Base-by-base conservation (phyloP, 2,797 vertebrate genomes). In the Macrochelys suwanniensis region DNA sequence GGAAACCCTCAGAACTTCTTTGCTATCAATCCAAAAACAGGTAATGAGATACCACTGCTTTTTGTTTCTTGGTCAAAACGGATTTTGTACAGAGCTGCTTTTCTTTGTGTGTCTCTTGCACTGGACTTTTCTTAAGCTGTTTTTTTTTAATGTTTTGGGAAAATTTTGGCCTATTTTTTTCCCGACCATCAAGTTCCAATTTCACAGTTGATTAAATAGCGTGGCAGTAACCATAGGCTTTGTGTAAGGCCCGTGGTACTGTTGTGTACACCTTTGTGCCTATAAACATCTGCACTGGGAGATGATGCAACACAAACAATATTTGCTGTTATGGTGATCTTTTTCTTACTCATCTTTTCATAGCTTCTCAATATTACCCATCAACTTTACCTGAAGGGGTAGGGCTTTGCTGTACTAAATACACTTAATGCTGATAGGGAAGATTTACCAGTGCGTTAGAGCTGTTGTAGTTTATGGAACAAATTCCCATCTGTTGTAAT, bases 1-100 rank as follows among this genome's bases (percentile, higher is more conserved):
- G 99, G 99, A 87, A 99, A 99, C 96, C 99, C 99, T 4, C 99
- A 99, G 98, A 99, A 99, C 96, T 99, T 99, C 97, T 99, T 99
- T 80, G 98, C 97, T 88, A 99, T 99, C 97, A 99, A 99, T 96
- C 76, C 98, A 56, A 99, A 98, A 95, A 99, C 99, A 96, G 99
- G 99, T 99, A 99, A 98, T 37, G 8, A 79, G 51, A 68, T 89
- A 11, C 76, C 31, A 1, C 86, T 90, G 33, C 77, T 10, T 90
- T 77, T 9, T 1, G 4, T 77, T 84, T 31, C 15, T 42, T 47
- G 47, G 80, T 88, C 47, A 77, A 86, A 12, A 1, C 4, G 19
- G 25, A 59, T 92, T 76, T 77, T 79, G 8, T 90, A 6, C 78
- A 86, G 45, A 54, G 11, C 47, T 84, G 42, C 6, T 79, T 6